phyloP scores from a whole-genome alignment of 2,113 vertebrate species.

The Amazona vittata region DNA sequence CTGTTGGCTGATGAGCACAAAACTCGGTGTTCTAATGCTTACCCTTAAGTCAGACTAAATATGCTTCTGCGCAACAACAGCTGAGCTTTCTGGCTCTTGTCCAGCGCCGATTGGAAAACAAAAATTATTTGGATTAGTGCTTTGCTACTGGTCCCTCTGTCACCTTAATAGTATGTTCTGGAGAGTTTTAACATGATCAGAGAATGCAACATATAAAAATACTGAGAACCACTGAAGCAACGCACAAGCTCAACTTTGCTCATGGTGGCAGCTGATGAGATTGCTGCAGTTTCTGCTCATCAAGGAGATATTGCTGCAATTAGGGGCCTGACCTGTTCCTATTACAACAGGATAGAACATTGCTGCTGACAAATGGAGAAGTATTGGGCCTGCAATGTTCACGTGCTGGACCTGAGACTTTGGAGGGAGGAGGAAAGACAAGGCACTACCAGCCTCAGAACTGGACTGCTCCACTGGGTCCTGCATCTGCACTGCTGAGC shows the following conservation, averaged over 20 bases:
- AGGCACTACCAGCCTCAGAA: background rate
- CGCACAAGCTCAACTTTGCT: background rate
- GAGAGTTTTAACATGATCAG: background rate
- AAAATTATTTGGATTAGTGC: background rate
- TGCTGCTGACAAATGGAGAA: background rate
- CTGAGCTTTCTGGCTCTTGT: background rate
- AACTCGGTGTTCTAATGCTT: background rate
- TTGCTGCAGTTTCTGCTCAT: conserved; percentile 1
- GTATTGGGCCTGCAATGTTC: background rate
- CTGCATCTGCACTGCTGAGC: fast-evolving
- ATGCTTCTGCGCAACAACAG: background rate
- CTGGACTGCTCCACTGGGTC: fast-evolving
- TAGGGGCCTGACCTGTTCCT: background rate
- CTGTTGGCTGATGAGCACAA: background rate
- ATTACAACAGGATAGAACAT: background rate
- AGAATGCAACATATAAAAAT: background rate
- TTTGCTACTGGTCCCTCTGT: background rate
- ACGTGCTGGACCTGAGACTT: background rate
- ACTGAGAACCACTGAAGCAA: background rate
- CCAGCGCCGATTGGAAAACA: background rate
- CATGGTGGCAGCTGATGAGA: background rate
- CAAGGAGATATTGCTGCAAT: background rate
- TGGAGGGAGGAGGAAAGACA: background rate
- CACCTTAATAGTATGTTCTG: background rate
- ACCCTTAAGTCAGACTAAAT: background rate